Evolutionary conservation across 2,113 vertebrate genomes (phyloP), one percentile per base, ranked within the genome.

Genomic region (Phalacrocorax brasilianus): DNA sequence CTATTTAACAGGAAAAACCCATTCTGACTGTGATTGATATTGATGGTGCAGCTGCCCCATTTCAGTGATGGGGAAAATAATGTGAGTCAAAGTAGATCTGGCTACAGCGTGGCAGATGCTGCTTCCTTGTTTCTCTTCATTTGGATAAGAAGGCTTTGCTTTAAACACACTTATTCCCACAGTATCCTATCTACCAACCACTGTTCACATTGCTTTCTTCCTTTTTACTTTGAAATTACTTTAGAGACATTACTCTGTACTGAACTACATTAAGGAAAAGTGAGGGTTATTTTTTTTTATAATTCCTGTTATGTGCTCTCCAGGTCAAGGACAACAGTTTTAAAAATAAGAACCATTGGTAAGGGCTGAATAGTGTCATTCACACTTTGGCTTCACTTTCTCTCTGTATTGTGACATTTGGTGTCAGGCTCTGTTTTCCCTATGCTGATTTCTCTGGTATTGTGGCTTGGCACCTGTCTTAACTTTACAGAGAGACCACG

Each of bases 51-150:
- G 93, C 91, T 95, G 66, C 28, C 80, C 79, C 95, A 97, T 95
- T 62, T 91, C 90, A 68, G 82, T 87, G 95, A 96, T 70, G 93
- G 76, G 83, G 92, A 93, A 97, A 97, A 96, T 89, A 82, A 96
- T 71, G 78, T 89, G 95, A 97, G 97, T 95, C 67, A 42, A 97
- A 96, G 91, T 10, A 94, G 89, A 89, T 66, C 85, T 93, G 90
- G 61, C 88, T 93, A 28, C 66, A 89, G 62, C 33, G 73, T 19
- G 47, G 52, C 24, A 15, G 38, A 38, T 59, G 68, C 32, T 85
- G 61, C 66, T 82, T 81, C 89, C 90, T 98, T 95, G 91, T 98
- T 97, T 95, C 96, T 98, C 97, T 97, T 97, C 96, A 94, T 97
- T 96, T 97, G 88, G 88, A 19, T 89, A 80, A 85, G 90, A 95